Conservation (phyloP, 2,797 vertebrate species). For the Falco rusticolus region DNA sequence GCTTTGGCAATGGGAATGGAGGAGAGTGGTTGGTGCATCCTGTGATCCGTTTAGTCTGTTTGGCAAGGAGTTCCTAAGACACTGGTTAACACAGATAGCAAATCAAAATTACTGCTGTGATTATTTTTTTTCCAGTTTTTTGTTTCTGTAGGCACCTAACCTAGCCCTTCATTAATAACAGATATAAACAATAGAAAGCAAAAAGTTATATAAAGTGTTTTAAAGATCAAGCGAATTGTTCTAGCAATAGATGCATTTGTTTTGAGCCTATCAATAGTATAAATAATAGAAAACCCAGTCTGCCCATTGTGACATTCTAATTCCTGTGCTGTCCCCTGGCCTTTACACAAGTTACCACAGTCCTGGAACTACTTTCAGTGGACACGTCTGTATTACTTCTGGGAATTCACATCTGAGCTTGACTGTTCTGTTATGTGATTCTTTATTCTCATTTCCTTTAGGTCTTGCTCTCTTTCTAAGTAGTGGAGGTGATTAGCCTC, state of each 20-base stretch:
- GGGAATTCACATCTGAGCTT: neutral
- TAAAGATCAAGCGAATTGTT: neutral
- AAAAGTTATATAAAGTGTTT: neutral
- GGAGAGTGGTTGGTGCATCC: neutral
- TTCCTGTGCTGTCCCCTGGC: neutral
- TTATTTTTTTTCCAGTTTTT: neutral
- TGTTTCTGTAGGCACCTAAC: neutral
- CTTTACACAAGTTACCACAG: neutral
- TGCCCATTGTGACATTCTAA: neutral
- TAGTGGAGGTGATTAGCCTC: neutral
- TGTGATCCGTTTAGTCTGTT: neutral
- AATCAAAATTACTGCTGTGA: neutral
- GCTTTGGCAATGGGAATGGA: neutral
- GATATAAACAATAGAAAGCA: neutral
- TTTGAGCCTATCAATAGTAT: neutral
- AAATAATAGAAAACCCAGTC: neutral
- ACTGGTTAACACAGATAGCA: neutral
- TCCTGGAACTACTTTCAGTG: neutral
- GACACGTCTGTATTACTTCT: neutral
- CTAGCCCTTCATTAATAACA: neutral
- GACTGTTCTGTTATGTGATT: neutral
- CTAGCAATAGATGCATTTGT: neutral
- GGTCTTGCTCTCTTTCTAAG: neutral
- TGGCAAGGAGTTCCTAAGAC: neutral
- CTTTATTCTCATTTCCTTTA: neutral